These are phyloP conservation scores for Polypedilum vanderplanki DNA, from an alignment of 1,140 invertebrate species.

Conservation along the genomic window DNA sequence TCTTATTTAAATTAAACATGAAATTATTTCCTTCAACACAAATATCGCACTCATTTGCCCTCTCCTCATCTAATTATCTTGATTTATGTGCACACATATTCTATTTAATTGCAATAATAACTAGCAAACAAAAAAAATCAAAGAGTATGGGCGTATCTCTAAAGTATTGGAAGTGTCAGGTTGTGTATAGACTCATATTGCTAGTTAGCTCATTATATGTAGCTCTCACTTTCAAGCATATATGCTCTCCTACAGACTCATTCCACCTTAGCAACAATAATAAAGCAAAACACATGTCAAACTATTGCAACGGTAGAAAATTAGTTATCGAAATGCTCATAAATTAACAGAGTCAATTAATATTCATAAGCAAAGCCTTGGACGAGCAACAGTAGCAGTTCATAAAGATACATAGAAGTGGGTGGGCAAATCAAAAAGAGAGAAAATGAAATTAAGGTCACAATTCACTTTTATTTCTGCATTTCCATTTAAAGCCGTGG, in stretches of 20 bases:
- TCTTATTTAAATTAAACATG: too few species aligned
- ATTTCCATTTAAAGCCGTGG: neutral
- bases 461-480: slow-evolving; percentile 11
- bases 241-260: neutral
- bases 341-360: slow-evolving; percentile 19
- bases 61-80: too few species aligned
- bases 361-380: slow-evolving; percentile 5
- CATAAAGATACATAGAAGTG: neutral
- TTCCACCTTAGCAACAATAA: neutral
- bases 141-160: neutral
- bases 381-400: neutral
- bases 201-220: neutral
- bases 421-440: neutral
- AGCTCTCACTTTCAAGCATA: neutral
- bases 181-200: slow-evolving; percentile 6
- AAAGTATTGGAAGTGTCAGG: neutral
- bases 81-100: too few species aligned
- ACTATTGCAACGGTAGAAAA: neutral
- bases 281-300: too few species aligned
- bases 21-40: too few species aligned
- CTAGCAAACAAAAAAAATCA: neutral
- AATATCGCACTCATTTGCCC: too few species aligned
- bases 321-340: neutral
- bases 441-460: slow-evolving; percentile 12
- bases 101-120: neutral